A percentile compares a stretch with the other conserved stretches of the same genome.
Evolutionary conservation across 2,113 vertebrate genomes (phyloP).

Genomic region (Rostratula benghalensis): DNA sequence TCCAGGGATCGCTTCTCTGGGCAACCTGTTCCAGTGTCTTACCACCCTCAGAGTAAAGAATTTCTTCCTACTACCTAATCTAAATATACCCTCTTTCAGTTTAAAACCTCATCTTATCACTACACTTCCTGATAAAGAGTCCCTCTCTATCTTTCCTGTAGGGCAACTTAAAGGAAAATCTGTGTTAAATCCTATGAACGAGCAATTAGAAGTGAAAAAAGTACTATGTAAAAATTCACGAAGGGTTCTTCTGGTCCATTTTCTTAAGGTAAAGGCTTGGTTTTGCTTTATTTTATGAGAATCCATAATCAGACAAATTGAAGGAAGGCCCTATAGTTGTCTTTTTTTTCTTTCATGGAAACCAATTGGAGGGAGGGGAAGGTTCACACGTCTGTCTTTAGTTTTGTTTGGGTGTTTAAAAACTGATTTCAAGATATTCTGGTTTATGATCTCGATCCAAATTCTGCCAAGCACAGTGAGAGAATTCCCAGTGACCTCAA

Average conservation of each 20-base stretch:
- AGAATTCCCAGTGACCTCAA: not conserved
- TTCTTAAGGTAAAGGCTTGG: not conserved
- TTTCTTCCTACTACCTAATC: not conserved
- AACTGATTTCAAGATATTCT: conserved; percentile 17
- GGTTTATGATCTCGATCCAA: conserved; percentile 11
- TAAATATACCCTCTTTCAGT: not conserved
- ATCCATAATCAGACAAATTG: not conserved
- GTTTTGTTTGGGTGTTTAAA: conserved; percentile 25
- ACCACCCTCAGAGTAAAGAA: not conserved
- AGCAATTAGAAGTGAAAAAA: not conserved
- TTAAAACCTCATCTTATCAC: not conserved
- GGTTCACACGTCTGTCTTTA: not conserved
- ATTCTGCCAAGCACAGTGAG: not conserved
- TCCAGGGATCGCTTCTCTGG: not conserved
- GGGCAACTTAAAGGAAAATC: not conserved
- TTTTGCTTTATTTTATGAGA: not conserved
- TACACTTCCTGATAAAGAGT: not conserved
- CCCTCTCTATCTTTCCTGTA: not conserved
- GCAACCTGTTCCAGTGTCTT: not conserved
- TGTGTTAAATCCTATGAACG: not conserved
- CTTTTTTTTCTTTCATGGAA: not conserved
- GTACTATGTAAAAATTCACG: not conserved
- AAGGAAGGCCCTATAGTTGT: not conserved
- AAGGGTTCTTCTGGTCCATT: not conserved
- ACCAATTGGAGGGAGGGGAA: not conserved